Evolutionary conservation across 1,140 invertebrate species (phyloP), one percentile per base, ranked within the genome.

Genomic region (Hypothenemus hampei): DNA sequence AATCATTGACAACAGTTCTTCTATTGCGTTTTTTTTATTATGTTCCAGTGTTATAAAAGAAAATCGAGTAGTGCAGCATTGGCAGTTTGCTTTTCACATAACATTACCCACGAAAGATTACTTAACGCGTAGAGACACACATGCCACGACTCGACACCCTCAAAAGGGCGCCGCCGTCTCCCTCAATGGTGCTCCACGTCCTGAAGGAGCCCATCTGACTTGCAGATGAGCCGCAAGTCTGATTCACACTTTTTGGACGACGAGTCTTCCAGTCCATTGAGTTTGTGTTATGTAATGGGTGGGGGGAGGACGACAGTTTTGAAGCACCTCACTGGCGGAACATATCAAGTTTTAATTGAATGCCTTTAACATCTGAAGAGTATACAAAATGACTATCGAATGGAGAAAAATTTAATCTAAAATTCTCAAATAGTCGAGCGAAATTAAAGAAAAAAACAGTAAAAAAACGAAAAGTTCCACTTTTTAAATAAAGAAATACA

Each of bases 211-310:
- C 13, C 19, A 53, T 53, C 50, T 53, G 50, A 44, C 39, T 44
- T 44, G 39, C 50, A 53, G 50, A 53, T 53, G 50, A 53, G 40
- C 40, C 50, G 40, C 39, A 47, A 47, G 50, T 19, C 40, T 53
- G 50, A 53, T 53, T 53, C 50, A 53, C 50, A 53, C 50, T 40
- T 50, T 50, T 53, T 45, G 50, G 48, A 43, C 48, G 48, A 40
- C 21, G 35, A 29, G 16, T 45, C 33, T 53, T 53, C 39, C 50
- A 35, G 11, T 15, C 29, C 50, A 53, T 53, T 53, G 50, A 53
- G 8, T 41, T 13, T 26, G 50, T 33, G 24, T 35, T 45, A 23
- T 29, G 43, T 45, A 13, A 22, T 37, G 49, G 47, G 13, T 36
- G 44, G n/a, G n/a, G n/a, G n/a, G n/a, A n/a, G n/a, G n/a, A n/a